Conservation (phyloP, 2,113 vertebrate species). For the Thunnus maccoyii region DNA sequence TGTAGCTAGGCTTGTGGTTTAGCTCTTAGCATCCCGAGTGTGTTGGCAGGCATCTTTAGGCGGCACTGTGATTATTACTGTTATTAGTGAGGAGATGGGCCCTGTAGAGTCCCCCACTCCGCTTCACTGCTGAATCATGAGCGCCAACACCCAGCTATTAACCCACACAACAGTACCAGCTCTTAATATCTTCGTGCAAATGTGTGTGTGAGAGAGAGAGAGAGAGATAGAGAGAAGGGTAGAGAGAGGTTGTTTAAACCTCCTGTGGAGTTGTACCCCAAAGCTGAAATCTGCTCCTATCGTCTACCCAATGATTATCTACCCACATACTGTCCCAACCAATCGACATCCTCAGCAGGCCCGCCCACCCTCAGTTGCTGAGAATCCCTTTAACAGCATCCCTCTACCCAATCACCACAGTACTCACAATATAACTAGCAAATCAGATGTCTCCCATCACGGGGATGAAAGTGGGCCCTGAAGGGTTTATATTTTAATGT, state of each 20-base stretch:
- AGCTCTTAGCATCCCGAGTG: conserved; percentile 22
- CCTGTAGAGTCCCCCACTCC: conserved; percentile 12
- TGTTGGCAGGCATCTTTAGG: conserved; percentile 34
- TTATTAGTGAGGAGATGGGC: conserved; percentile 69
- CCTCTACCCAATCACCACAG: conserved; percentile 53
- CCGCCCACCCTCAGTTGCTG: conserved; percentile 44
- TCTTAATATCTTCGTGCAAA: conserved; percentile 3
- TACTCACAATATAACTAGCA: conserved; percentile 27
- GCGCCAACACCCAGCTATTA: conserved; percentile 47
- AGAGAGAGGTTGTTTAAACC: conserved; percentile 50
- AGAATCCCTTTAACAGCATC: conserved; percentile 46
- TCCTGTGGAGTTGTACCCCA: conserved; percentile 68
- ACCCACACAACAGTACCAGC: conserved; percentile 26
- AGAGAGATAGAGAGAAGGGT: background rate
- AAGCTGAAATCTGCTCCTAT: conserved; percentile 70
- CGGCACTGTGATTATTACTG: conserved; percentile 65
- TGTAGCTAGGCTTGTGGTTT: conserved; percentile 40
- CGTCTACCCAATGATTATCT: conserved; percentile 75
- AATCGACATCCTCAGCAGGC: conserved; percentile 60
- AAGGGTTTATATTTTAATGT: conserved; percentile 30
- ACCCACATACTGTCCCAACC: conserved; percentile 62
- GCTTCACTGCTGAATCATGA: conserved; percentile 57
- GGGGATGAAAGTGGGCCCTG: background rate
- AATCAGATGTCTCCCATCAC: conserved; percentile 47
- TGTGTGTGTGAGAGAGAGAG: background rate